Base-by-base conservation (phyloP, 2,888 invertebrate genomes). In the Drosophila silvestris region DNA sequence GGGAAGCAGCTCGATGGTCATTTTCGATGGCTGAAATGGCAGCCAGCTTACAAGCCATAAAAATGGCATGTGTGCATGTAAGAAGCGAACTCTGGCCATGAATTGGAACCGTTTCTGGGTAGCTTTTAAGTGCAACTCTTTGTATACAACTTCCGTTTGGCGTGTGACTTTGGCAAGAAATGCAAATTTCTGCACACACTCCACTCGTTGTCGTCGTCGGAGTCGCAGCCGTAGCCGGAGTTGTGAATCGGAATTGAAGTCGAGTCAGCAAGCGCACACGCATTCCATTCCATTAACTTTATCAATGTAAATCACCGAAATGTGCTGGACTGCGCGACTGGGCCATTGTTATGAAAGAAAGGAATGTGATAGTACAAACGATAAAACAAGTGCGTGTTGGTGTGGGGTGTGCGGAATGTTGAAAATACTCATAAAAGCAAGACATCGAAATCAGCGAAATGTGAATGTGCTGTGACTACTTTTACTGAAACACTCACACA, bases 241-340 rank as follows among this genome's bases (percentile, higher is more conserved):
- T 41, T 59, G 59, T 56, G 70, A 69, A 67, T 70, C 69, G 74
- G 70, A 81, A 74, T 74, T 67, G 85, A 67, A 77, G 85, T 70
- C 70, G 70, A 82, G 80, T 85, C 84, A 88, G 86, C 85, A 80
- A 76, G 77, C n/a, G 68, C 86, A 79, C 85, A 86, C 85, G 85
- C 85, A 86, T 86, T 86, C 85, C 85, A 84, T 89, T 86, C 85
- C 85, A 86, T 89, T 86, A 86, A 86, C 85, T 86, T 86, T 86
- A 89, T 86, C 85, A 89, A 86, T 86, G 85, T 86, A 86, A 86
- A 86, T 89, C 89, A 86, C 85, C 89, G 72, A 89, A 85, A 85
- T 85, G 89, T 89, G 78, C 63, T 63, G 79, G 76, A 26, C 68
- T 54, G 28, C 66, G 62, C 58, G 74, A 65, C 74, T 74, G 63